phyloP scores from a whole-genome alignment of 2,888 invertebrate species.

The Rhagonycha fulva region DNA sequence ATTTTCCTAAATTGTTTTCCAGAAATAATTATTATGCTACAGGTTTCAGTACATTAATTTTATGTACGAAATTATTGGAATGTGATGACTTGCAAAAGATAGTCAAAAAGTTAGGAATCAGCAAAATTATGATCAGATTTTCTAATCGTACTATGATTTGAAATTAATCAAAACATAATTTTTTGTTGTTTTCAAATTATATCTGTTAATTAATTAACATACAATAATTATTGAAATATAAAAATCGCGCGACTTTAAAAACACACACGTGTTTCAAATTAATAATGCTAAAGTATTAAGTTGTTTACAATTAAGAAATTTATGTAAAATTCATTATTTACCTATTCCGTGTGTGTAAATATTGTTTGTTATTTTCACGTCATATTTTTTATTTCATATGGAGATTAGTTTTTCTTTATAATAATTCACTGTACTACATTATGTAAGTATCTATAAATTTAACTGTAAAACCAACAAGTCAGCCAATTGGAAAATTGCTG shows the following conservation, averaged over 20 bases:
- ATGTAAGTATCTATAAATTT: no score
- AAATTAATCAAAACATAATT: not conserved
- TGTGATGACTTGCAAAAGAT: not conserved
- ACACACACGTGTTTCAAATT: not conserved
- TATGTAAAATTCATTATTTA: not conserved
- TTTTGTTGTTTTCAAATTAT: not conserved
- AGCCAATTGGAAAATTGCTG: no score
- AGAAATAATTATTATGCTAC: not conserved
- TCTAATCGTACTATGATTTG: not conserved
- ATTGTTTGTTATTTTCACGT: not conserved
- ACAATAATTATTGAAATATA: not conserved
- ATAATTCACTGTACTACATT: no score
- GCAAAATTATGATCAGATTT: not conserved
- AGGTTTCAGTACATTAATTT: not conserved
- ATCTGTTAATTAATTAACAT: not conserved
- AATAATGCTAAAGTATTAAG: not conserved
- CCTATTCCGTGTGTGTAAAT: not conserved
- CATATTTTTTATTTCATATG: not conserved
- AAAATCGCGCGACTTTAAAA: not conserved
- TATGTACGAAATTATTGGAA: not conserved
- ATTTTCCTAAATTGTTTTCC: not conserved
- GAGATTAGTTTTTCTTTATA: no score
- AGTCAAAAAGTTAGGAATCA: not conserved
- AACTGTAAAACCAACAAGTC: no score
- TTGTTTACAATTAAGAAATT: not conserved